Evolutionary conservation across 2,888 invertebrate species (phyloP), one percentile per base, ranked within the genome.

Genomic region (Catotricha subobsoleta): DNA sequence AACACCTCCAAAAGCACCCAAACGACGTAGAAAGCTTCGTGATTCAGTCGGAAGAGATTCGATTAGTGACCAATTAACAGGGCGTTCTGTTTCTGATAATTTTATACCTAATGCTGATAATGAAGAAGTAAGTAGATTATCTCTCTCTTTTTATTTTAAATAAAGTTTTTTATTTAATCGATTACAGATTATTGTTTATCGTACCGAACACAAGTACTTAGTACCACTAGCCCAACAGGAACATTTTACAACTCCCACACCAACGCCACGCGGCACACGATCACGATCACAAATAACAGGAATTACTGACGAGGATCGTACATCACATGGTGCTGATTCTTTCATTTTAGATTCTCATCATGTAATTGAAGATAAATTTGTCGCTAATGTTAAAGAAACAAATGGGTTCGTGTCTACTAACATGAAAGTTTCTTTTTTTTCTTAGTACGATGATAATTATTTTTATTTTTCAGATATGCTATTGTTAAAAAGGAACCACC

Each of bases 301-400:
- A 38, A 65, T 67, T 9, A 67, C 69, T 42, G 80, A 80, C 48
- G 79, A 79, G 44, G 79, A 79, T 49, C 68, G 76, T 25, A 79
- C 77, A 7, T 79, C 80, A 0, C 73, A 72, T 44, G 79, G 75
- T 1, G 76, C 75, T 2, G 79, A 80, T 45, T 78, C 79, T 0
- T 57, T 78, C 35, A 65, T 64, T 9, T 59, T 71, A 23, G 48
- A 49, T 21, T 46, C n/a, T n/a, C n/a, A n/a, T n/a, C n/a, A n/a
- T n/a, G n/a, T n/a, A n/a, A n/a, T n/a, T n/a, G n/a, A n/a, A n/a
- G n/a, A n/a, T n/a, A n/a, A n/a, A n/a, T n/a, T n/a, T n/a, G n/a
- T n/a, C 13, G 23, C 23, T 10, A 19, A 36, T 16, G 16, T 36
- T 16, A 36, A 36, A 36, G 36, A 36, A 10, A 15, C 36, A 7